Conservation (phyloP, 2,888 invertebrate genomes). For the Sicus ferrugineus region DNA sequence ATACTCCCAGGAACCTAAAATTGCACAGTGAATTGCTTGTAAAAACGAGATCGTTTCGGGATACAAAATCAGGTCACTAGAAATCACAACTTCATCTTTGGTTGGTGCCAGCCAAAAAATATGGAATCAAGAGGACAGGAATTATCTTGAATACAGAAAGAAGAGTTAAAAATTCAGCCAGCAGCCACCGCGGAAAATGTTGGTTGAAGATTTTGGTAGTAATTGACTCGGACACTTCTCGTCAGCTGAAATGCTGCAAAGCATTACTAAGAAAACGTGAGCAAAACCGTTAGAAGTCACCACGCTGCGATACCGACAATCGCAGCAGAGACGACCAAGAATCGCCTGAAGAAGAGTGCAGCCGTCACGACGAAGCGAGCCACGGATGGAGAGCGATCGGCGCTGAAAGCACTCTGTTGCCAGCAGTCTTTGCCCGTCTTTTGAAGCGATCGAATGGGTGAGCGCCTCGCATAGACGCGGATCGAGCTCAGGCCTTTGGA, state of each 20-base stretch:
- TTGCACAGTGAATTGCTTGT: too few relatives aligned
- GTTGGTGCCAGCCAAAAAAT: too few relatives aligned
- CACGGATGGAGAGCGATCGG: background rate
- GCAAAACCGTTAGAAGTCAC: background rate
- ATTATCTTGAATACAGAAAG: too few relatives aligned
- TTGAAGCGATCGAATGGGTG: slow-evolving; percentile 38
- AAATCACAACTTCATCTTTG: too few relatives aligned
- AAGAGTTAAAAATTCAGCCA: too few relatives aligned
- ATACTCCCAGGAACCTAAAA: too few relatives aligned
- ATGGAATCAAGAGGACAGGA: too few relatives aligned
- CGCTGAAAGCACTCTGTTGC: slow-evolving; percentile 19
- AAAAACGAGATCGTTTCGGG: too few relatives aligned
- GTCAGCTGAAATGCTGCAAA: too few relatives aligned
- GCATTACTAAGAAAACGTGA: background rate
- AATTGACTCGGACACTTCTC: too few relatives aligned
- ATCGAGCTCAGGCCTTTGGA: slow-evolving; percentile 4
- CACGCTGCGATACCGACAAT: slow-evolving; percentile 24
- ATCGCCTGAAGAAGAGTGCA: slow-evolving; percentile 4
- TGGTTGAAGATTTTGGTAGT: background rate
- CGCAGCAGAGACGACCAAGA: background rate
- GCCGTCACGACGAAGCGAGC: slow-evolving; percentile 1
- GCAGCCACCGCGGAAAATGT: background rate
- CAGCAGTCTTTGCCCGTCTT: slow-evolving; percentile 45
- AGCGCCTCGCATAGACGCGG: slow-evolving; percentile 12
- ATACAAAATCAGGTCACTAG: too few relatives aligned